Conservation (phyloP, 2,113 vertebrate species). For the Bucco capensis region DNA sequence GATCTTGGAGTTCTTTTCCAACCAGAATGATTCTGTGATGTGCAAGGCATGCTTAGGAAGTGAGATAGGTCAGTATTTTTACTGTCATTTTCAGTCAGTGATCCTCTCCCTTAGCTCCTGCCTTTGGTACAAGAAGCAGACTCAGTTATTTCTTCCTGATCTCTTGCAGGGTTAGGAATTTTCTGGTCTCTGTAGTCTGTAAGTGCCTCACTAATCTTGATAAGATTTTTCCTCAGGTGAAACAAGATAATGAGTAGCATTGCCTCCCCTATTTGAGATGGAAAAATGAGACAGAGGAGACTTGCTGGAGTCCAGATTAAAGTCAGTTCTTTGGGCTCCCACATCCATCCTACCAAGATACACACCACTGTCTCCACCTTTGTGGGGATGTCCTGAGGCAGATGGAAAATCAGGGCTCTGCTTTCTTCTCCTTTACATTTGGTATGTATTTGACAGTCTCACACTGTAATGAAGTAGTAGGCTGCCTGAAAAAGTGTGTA, state of each 20-base stretch:
- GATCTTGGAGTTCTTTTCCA: no score
- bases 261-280: neutral
- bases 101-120: neutral
- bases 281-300: neutral
- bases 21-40: no score
- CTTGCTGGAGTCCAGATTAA: neutral
- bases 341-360: neutral
- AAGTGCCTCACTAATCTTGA: neutral
- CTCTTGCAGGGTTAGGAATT: neutral
- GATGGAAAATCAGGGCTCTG: neutral
- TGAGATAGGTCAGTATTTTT: neutral
- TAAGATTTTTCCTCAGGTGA: constrained; percentile 1
- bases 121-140: neutral
- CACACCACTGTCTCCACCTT: neutral
- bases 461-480: neutral
- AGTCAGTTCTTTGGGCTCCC: neutral
- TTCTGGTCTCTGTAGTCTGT: neutral
- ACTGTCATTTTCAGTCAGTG: neutral
- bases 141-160: neutral
- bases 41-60: neutral
- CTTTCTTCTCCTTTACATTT: neutral
- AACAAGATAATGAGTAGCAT: neutral
- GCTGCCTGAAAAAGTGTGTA: neutral
- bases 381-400: neutral
- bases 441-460: neutral